Percentiles rank a stretch among this genome's conserved stretches.
Conservation (phyloP, 2,113 vertebrate species). For the Donacobius atricapilla region DNA sequence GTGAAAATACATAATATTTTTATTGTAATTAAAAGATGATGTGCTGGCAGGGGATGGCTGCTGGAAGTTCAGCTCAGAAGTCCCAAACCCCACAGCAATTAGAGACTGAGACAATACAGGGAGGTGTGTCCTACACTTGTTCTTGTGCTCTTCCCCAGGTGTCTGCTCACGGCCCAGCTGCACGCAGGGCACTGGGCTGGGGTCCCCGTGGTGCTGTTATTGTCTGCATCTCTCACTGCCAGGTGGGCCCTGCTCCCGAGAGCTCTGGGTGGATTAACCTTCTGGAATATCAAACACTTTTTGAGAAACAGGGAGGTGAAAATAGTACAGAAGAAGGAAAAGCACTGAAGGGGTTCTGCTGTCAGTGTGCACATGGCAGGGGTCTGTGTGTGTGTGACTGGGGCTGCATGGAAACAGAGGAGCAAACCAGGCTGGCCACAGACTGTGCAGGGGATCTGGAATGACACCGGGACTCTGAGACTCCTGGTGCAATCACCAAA, state of each 20-base stretch:
- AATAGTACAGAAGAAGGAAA: neutral
- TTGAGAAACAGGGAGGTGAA: neutral
- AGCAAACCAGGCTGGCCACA: neutral
- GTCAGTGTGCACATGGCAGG: neutral
- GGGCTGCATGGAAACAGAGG: neutral
- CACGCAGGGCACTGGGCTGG: neutral
- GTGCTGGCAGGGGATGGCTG: neutral
- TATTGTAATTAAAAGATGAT: neutral
- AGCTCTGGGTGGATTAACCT: neutral
- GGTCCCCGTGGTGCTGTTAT: neutral
- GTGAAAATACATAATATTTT: neutral
- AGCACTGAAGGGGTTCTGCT: neutral
- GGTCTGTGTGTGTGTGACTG: neutral
- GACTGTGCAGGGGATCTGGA: accelerated
- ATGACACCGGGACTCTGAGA: neutral
- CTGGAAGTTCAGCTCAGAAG: neutral
- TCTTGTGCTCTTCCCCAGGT: neutral
- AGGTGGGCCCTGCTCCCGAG: neutral
- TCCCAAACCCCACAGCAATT: neutral
- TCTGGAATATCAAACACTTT: neutral
- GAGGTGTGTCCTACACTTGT: neutral
- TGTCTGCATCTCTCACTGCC: neutral
- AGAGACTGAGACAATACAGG: neutral
- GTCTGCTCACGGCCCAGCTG: neutral
- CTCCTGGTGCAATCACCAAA: neutral